These are phyloP conservation scores for Pseudochromis fuscus DNA, from an alignment of 2,797 vertebrate genomes.

Conservation along the genomic window DNA sequence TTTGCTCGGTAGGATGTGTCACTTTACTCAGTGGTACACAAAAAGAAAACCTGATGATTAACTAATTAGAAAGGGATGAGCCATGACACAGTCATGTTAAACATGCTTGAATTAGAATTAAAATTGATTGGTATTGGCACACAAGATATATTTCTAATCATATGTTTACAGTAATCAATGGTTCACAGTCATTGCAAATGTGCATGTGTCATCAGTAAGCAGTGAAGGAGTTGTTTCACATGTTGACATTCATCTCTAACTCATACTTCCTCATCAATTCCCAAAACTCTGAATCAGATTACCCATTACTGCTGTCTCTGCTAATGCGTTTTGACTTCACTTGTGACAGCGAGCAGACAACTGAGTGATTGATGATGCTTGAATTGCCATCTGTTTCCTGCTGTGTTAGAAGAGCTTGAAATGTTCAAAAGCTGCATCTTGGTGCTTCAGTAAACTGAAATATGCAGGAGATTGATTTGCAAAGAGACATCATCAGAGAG, in stretches of 20 bases:
- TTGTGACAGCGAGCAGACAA: conserved; percentile 22
- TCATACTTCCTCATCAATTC: conserved; percentile 11
- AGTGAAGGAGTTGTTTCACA: conserved; percentile 12
- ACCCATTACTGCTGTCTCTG: conserved; percentile 14
- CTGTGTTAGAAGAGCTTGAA: neutral
- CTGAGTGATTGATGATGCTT: conserved; percentile 24
- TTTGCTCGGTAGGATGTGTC: neutral
- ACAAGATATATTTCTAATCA: neutral
- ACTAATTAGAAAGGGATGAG: neutral
- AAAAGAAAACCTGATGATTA: neutral
- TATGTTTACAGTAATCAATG: neutral
- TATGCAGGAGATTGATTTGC: conserved; percentile 6
- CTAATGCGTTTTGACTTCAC: conserved; percentile 21
- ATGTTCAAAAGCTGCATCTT: conserved; percentile 8
- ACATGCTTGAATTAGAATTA: neutral
- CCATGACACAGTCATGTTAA: neutral
- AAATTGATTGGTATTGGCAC: neutral
- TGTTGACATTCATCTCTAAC: conserved; percentile 12
- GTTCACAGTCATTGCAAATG: neutral
- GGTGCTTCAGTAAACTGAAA: neutral
- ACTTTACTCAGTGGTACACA: neutral
- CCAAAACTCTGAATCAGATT: conserved; percentile 17
- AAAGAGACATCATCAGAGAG: neutral
- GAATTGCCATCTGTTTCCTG: conserved; percentile 35
- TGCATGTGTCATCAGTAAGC: neutral